Percentiles rank a stretch among this genome's conserved stretches.
Conservation (phyloP, 2,797 vertebrate species). For the Chaenodraco wilsoni region DNA sequence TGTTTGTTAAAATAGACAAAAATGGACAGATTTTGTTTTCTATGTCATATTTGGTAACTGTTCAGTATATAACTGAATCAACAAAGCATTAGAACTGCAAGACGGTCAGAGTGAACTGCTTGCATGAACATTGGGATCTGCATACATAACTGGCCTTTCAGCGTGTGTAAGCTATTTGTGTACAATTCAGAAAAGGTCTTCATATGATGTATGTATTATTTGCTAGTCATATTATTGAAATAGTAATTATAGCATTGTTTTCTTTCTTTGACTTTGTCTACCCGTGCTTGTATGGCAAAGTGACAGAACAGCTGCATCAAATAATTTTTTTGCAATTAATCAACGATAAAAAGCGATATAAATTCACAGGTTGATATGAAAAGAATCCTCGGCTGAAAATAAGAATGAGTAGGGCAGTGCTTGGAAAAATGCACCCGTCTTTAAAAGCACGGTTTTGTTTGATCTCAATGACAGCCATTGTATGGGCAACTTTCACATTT, state of each 20-base stretch:
- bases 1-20: slow-evolving; percentile 9
- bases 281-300: background rate
- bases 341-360: slow-evolving; percentile 21
- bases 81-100: background rate
- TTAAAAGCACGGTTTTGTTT: slow-evolving; percentile 43
- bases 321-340: slow-evolving; percentile 41
- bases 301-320: slow-evolving; percentile 15
- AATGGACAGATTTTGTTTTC: background rate
- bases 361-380: slow-evolving; percentile 27
- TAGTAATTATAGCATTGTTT: background rate
- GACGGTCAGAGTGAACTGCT: background rate
- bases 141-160: background rate
- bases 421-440: slow-evolving; percentile 37
- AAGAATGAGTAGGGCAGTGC: slow-evolving; percentile 24
- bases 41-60: too few species aligned
- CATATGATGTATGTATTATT: background rate
- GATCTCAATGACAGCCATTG: slow-evolving; percentile 56
- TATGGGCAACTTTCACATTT: slow-evolving; percentile 48
- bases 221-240: background rate
- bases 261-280: background rate
- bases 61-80: too few species aligned
- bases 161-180: background rate
- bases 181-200: too few species aligned
- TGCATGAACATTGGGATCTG: background rate
- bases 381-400: slow-evolving; percentile 26